phyloP scores from a whole-genome alignment of 2,888 invertebrate genomes.

The Leptinotarsa peninsularis region DNA sequence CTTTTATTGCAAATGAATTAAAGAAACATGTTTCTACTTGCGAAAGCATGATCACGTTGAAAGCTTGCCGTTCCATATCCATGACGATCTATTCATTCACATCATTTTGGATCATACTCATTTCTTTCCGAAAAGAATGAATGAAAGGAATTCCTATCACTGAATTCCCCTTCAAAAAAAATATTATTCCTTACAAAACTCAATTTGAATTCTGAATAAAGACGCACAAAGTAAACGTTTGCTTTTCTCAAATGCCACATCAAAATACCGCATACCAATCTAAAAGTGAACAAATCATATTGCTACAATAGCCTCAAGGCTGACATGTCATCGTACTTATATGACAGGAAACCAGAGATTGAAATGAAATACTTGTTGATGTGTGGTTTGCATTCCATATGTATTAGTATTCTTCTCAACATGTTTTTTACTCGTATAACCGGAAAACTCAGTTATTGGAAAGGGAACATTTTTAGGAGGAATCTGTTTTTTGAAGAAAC shows the following conservation, averaged over 20 bases:
- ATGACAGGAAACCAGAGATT: background rate
- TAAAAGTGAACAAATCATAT: background rate
- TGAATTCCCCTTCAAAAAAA: background rate
- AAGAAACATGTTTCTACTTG: no score
- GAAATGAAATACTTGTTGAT: background rate
- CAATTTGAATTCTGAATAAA: slow-evolving; percentile 1
- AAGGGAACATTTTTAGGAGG: background rate
- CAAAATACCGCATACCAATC: background rate
- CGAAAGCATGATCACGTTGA: no score
- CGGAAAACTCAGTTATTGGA: background rate
- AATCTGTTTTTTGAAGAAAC: no score
- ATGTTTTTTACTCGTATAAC: background rate
- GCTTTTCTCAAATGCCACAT: background rate
- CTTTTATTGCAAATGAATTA: no score
- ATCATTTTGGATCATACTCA: no score
- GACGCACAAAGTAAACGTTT: slow-evolving; percentile 3
- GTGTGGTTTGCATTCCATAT: background rate
- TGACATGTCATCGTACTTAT: background rate
- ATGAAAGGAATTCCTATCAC: background rate
- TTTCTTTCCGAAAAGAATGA: background rate
- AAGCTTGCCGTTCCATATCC: no score
- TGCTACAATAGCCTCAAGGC: background rate
- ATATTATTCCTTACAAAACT: background rate
- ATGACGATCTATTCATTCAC: no score
- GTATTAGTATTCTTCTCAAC: background rate